phyloP scores from a whole-genome alignment of 2,888 invertebrate genomes.

The Lasioglossum calceatum region DNA sequence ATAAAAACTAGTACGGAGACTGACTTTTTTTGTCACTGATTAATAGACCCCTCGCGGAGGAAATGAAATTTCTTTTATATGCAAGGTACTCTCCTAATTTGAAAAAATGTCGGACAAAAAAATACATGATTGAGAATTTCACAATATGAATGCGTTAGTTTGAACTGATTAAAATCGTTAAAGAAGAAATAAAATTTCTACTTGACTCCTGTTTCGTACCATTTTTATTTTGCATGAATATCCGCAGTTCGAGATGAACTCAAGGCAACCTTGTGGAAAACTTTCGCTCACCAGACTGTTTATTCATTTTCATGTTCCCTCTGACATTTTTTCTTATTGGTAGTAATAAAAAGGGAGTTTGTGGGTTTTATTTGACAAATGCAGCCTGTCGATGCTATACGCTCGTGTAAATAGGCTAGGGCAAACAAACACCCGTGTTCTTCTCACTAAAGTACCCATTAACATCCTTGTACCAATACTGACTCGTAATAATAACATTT shows the following conservation, averaged over 20 bases:
- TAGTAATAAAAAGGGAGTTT: not conserved
- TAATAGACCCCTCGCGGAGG: not conserved
- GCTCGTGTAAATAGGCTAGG: constrained; percentile 26
- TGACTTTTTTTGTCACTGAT: not conserved
- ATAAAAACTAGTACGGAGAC: not conserved
- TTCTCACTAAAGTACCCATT: not conserved
- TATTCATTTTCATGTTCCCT: not conserved
- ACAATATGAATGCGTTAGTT: too few species aligned
- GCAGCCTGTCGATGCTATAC: not conserved
- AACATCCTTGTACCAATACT: constrained; percentile 31
- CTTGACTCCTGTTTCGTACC: too few species aligned
- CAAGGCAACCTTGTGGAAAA: not conserved
- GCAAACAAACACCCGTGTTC: not conserved
- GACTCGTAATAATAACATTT: constrained; percentile 26
- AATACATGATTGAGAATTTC: not conserved
- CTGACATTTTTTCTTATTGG: not conserved
- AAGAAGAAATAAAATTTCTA: not conserved
- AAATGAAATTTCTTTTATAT: not conserved
- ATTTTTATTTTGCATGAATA: not conserved
- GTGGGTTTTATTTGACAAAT: not conserved
- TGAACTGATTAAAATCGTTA: not conserved
- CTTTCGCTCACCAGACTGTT: not conserved
- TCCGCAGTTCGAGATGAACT: not conserved
- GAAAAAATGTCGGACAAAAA: not conserved
- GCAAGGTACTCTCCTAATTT: not conserved